Evolutionary conservation across 2,888 invertebrate species (phyloP), one percentile per base, ranked within the genome.

Genomic region (Drosophila koepferae): DNA sequence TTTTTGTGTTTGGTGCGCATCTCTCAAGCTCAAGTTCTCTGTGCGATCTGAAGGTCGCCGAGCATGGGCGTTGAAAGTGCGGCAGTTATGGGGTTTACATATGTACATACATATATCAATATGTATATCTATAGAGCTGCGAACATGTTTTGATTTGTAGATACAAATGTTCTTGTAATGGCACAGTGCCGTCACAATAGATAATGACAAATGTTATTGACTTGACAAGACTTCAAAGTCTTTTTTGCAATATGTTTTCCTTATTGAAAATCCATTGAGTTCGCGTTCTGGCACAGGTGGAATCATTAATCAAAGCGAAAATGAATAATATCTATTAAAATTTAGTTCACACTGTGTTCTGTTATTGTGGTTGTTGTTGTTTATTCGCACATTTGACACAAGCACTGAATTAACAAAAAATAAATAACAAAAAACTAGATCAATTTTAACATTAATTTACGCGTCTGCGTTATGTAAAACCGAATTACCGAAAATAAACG

Each of bases 381-480:
- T 61, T 51, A 48, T 49, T 77, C 75, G 48, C 82, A 82, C 88
- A 63, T 88, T 78, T 65, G 49, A 61, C 60, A 74, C 81, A 63
- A 55, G 56, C 54, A 44, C 53, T 18, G 58, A 41, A 61, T 48
- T 56, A 60, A 46, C 43, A 36, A 48, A 28, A 18, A 34, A 65
- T n/a, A 56, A 56, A 53, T 49, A 31, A n/a, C 8, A 10, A 51
- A 28, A 51, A 44, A 38, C 74, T 75, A 44, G 71, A 23, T 46
- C 75, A 75, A 55, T 62, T 64, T 67, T n/a, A 59, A 62, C 59
- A 72, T 72, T 66, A 61, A 70, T 81, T 81, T 64, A 66, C 70
- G 69, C 71, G 56, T 66, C 62, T 72, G 68, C 73, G 75, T 89
- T 89, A 89, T 89, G 87, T 89, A 89, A 79, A 70, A 46, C 54